Evolutionary conservation across 2,113 vertebrate genomes (phyloP), one percentile per base, ranked within the genome.

Genomic region (Motacilla alba): DNA sequence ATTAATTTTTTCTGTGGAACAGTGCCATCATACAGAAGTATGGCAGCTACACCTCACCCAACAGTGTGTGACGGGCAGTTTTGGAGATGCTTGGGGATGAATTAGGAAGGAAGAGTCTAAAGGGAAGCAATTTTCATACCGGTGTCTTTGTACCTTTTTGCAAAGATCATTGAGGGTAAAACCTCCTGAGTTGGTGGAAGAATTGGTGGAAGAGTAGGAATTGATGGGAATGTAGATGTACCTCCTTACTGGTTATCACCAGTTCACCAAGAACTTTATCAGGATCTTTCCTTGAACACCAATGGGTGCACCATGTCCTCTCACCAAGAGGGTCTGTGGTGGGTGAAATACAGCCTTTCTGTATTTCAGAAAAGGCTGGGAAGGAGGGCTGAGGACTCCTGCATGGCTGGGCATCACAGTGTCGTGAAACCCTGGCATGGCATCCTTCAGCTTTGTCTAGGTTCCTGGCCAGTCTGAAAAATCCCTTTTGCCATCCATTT

Each of bases 401-500:
- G 14, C 13, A 3, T 30, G n/a, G 13, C 15, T 23, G 52, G 9
- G 8, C 23, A 28, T 55, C 2, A 0, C 0, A 0, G 50, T 9
- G 50, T 10, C 10, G 0, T 74, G 35, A 69, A 68, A 58, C 31
- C 12, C 26, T 46, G 41, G 19, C 8, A 11, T 55, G 27, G 20
- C 28, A 41, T 73, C 52, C 21, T 43, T 31, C 68, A 82, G 35
- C 28, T 56, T 75, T 47, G 13, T 62, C 41, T 78, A 27, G 35
- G 22, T 58, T 78, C 35, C n/a, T 58, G 44, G 50, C 43, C 23
- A 12, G 26, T 49, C 28, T 75, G 53, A 31, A 10, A 49, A 55
- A 66, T 43, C 18, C 13, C 16, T 86, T 64, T 74, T 84, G 50
- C 28, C 13, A 22, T 49, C 23, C 14, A 23, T 62, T 85, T 62